A percentile compares a stretch with the other conserved stretches of the same genome.
Conservation (phyloP, 1,140 invertebrate genomes). For the Drosophila watanabei region DNA sequence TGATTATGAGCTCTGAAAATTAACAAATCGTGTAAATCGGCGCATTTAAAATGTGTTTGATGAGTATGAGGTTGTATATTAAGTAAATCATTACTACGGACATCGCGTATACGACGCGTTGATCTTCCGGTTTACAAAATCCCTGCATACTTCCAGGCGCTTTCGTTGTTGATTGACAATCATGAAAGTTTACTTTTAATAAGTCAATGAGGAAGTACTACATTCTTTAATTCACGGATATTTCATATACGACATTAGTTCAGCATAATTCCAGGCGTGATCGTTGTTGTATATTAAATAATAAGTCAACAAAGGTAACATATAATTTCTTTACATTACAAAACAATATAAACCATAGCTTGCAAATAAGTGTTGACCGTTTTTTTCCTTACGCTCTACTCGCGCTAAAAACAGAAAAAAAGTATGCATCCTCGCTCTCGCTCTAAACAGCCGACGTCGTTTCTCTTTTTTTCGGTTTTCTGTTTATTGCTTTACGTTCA, state of each 20-base stretch:
- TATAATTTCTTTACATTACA: no score
- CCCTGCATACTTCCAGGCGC: neutral
- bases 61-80: neutral
- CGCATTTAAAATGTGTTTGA: neutral
- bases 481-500: no score
- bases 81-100: neutral
- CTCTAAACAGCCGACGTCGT: no score
- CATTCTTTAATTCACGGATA: neutral
- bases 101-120: neutral
- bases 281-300: neutral
- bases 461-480: no score
- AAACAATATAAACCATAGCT: no score
- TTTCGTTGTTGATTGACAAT: neutral
- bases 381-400: no score
- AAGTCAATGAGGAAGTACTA: neutral
- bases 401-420: no score
- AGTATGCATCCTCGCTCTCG: no score
- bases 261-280: neutral
- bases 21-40: slow-evolving; percentile 11
- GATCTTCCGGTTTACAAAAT: neutral
- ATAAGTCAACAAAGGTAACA: neutral
- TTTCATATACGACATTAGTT: slow-evolving; percentile 12
- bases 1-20: slow-evolving; percentile 41
- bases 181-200: neutral
- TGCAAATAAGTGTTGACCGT: no score